Evolutionary conservation across 2,888 invertebrate genomes (phyloP).

Genomic region (Tipula unca): DNA sequence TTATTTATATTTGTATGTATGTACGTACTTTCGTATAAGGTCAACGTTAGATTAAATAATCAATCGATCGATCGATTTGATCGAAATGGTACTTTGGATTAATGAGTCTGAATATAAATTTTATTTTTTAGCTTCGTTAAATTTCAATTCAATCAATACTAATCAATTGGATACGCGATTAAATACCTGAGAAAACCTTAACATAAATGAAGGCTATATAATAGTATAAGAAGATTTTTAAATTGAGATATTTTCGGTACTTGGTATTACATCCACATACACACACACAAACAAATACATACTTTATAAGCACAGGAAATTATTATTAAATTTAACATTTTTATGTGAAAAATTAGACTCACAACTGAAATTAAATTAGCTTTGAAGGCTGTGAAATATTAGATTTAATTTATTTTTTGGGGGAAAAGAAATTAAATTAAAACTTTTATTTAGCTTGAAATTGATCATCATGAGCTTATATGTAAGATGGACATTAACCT

Average conservation of each 20-base stretch:
- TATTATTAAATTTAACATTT: neutral
- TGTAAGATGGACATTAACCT: neutral
- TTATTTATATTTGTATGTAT: neutral
- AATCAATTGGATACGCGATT: neutral
- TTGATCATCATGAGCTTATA: neutral
- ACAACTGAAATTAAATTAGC: neutral
- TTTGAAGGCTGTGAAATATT: conserved; percentile 9
- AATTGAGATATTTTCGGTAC: neutral
- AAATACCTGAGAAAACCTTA: neutral
- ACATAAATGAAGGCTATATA: neutral
- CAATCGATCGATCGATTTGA: neutral
- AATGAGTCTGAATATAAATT: neutral
- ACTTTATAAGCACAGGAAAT: neutral
- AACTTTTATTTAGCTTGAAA: neutral
- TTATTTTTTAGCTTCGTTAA: neutral
- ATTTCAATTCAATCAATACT: neutral
- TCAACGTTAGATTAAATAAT: neutral
- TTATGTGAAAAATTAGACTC: neutral
- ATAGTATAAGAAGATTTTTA: neutral
- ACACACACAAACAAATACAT: neutral
- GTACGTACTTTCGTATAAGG: neutral
- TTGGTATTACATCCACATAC: neutral
- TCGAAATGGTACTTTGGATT: neutral
- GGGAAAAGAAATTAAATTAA: neutral
- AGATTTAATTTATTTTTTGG: neutral